phyloP scores from a whole-genome alignment of 92 coral and sea anemone species.

The Epizoanthus stellaris region DNA sequence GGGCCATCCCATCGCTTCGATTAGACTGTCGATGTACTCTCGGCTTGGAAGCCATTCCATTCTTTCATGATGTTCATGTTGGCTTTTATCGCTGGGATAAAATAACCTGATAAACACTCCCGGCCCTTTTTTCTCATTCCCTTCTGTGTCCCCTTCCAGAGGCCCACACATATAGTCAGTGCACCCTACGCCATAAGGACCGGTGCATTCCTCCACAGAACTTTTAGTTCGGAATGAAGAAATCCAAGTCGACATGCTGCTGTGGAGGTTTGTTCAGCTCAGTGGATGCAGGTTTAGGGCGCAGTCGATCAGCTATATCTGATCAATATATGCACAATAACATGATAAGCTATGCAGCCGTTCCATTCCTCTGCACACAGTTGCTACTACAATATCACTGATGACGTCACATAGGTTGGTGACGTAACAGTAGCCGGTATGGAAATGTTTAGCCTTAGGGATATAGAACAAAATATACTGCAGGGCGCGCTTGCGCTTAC shows the following conservation, averaged over 20 bases:
- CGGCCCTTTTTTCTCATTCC: background rate
- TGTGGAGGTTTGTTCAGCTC: background rate
- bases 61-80: slow-evolving; percentile 4
- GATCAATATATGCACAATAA: too few relatives aligned
- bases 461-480: too few relatives aligned
- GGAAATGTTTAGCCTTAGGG: too few relatives aligned
- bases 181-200: slow-evolving; percentile 84
- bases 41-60: slow-evolving; percentile 76
- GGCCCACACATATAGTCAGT: slow-evolving; percentile 84
- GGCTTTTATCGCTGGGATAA: slow-evolving; percentile 69
- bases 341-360: too few relatives aligned
- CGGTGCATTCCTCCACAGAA: slow-evolving; percentile 67
- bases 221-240: slow-evolving; percentile 65
- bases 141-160: slow-evolving; percentile 9
- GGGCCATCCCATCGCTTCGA: slow-evolving; percentile 68
- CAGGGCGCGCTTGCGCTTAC: too few relatives aligned
- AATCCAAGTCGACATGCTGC: slow-evolving; percentile 66
- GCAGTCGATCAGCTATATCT: background rate
- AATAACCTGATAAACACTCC: slow-evolving; percentile 86
- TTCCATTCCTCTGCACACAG: too few relatives aligned
- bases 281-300: background rate
- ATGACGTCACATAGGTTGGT: too few relatives aligned
- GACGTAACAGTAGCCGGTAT: too few relatives aligned
- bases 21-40: slow-evolving; percentile 74
- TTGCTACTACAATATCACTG: too few relatives aligned